These are phyloP conservation scores for Stictocephala bisonia DNA, from an alignment of 2,888 invertebrate species.

Conservation along the genomic window DNA sequence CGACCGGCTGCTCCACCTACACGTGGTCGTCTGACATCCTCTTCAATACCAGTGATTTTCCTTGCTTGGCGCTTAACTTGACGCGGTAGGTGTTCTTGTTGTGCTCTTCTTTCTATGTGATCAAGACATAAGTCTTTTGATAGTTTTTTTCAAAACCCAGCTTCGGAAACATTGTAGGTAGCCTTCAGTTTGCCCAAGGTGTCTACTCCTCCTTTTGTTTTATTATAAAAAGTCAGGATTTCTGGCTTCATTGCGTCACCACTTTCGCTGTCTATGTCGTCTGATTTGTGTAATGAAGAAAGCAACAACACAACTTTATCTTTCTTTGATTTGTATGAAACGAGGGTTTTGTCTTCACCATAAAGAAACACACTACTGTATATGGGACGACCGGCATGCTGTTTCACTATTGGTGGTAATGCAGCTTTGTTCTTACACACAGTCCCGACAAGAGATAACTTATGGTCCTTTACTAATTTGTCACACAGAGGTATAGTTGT, in stretches of 20 bases:
- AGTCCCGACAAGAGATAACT: constrained; percentile 1
- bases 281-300: constrained; percentile 4
- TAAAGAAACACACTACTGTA: not conserved
- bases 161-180: not conserved
- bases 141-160: not conserved
- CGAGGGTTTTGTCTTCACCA: no score
- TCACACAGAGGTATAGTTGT: not conserved
- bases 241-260: constrained; percentile 16
- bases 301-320: not conserved
- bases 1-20: not conserved
- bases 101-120: not conserved
- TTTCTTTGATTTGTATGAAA: constrained; percentile 2
- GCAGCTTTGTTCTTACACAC: constrained; percentile 11
- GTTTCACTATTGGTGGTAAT: no score
- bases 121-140: not conserved
- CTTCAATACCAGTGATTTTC: not conserved
- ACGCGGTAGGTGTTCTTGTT: not conserved
- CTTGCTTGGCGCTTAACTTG: not conserved
- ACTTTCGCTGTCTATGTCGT: constrained; percentile 7
- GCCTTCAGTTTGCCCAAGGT: not conserved
- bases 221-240: not conserved
- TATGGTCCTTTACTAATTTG: no score
- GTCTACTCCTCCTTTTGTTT: no score
- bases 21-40: not conserved
- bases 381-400: not conserved